Base-by-base conservation (phyloP, 2,797 vertebrate genomes). In the Streptopelia turtur region DNA sequence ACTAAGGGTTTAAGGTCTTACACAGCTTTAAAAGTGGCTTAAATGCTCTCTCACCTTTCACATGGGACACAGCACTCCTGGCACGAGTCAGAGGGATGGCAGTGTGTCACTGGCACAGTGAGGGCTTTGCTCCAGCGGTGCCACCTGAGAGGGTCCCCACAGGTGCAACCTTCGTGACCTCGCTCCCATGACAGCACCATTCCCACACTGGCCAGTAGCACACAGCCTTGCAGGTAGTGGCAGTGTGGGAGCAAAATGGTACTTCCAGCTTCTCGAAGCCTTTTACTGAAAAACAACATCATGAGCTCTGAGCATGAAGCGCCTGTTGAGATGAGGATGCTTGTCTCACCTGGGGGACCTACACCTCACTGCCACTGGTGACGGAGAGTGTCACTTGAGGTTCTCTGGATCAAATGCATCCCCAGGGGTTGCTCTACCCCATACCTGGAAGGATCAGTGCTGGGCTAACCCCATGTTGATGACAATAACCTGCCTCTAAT, bases 1-100 rank as follows among this genome's bases (percentile, higher is more conserved):
- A 76, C 74, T 15, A 23, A 87, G 63, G 93, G 66, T 95, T 97
- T 96, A 94, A 94, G 83, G 63, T 87, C 71, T 94, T 89, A 96
- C 11, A 11, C 18, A 17, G 94, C 59, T 82, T 95, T 94, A 87
- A 87, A 86, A 28, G n/a, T 45, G 86, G 77, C 66, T 95, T 94
- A 97, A 89, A 79, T 4, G 3, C 59, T 90, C 13, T 5, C 41
- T 81, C 77, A 86, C 61, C 80, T 83, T 83, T 52, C 70, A 9
- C 0, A 0, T 4, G 52, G 93, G 89, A 80, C 53, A 35, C 17
- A 16, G 11, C 11, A 7, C 27, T 57, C 45, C 61, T 18, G 77
- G 80, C 33, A 71, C 10, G 5, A 27, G 41, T 11, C 45, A 20
- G 63, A 41, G 78, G 30, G 6, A 13, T 15, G 63, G 41, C 21